Evolutionary conservation across 2,113 vertebrate species (phyloP).

Genomic region (Australoheros scitulus): DNA sequence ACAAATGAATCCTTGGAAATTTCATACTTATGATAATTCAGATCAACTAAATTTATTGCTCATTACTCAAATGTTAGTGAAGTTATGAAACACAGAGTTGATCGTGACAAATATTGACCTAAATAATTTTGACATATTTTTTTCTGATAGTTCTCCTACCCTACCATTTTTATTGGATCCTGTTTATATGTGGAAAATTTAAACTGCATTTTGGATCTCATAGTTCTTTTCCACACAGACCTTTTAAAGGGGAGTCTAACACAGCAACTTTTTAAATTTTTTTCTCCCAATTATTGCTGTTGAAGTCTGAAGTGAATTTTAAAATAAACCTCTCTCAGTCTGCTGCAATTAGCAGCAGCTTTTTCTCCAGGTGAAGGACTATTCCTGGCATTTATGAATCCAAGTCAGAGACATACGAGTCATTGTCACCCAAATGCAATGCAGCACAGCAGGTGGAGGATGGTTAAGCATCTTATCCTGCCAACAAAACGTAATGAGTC

Average conservation of each 20-base stretch:
- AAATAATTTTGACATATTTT: not conserved
- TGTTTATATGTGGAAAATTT: too few species aligned
- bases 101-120: not conserved
- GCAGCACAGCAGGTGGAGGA: not conserved
- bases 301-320: not conserved
- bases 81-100: not conserved
- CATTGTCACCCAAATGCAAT: not conserved
- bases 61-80: not conserved
- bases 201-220: not conserved
- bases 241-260: too few species aligned
- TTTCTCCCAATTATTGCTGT: not conserved
- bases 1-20: not conserved
- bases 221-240: too few species aligned
- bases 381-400: not conserved
- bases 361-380: not conserved
- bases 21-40: conserved; percentile 13
- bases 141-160: not conserved
- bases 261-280: not conserved
- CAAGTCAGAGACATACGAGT: not conserved
- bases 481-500: not conserved
- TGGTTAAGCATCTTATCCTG: not conserved
- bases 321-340: not conserved
- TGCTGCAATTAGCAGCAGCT: not conserved
- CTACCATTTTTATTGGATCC: not conserved
- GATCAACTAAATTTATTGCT: not conserved